Evolutionary conservation across 1,140 invertebrate species (phyloP), one percentile per base, ranked within the genome.

Genomic region (Fragariocoptes setiger): DNA sequence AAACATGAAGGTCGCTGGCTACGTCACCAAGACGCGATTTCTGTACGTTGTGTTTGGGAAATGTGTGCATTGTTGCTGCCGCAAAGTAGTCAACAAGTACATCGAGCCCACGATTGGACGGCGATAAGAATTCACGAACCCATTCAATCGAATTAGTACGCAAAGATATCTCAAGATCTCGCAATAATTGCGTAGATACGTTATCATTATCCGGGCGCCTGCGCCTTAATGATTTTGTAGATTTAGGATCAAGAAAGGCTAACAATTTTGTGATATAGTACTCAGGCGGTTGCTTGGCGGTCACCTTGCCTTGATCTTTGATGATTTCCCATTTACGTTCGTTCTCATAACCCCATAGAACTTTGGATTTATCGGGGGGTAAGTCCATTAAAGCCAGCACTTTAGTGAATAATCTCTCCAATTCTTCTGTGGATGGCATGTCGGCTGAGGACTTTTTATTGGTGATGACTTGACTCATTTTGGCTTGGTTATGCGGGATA

Each of bases 311-410:
- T 76, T 97, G 86, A 70, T 97, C 90, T 63, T 85, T 90, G 59
- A 97, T 88, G 55, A 97, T 76, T 57, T 97, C 88, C 86, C 88
- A 97, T 62, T 99, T 97, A 56, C 90, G 94, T 54, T 90, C 79
- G 54, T 82, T 74, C 61, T 94, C 82, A 56, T 95, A 95, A 54
- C 82, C 77, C 52, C 82, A 80, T 37, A 99, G 63, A 5, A 94
- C 66, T 62, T 94, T 94, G 44, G 85, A 82, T 62, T 97, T 97
- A 59, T 97, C 90, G 15, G 88, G 83, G 13, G 90, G 90, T 47
- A 99, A 64, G 61, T 99, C 90, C 88, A 97, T 97, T 19, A 78
- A 83, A 37, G 78, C 78, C 79, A 88, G 62, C 8, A 62, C 50
- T 63, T 61, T 47, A 42, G 48, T 52, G 53, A 48, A 52, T 43